Evolutionary conservation across 2,888 invertebrate genomes (phyloP), one percentile per base, ranked within the genome.

Genomic region (Catocala sponsa): DNA sequence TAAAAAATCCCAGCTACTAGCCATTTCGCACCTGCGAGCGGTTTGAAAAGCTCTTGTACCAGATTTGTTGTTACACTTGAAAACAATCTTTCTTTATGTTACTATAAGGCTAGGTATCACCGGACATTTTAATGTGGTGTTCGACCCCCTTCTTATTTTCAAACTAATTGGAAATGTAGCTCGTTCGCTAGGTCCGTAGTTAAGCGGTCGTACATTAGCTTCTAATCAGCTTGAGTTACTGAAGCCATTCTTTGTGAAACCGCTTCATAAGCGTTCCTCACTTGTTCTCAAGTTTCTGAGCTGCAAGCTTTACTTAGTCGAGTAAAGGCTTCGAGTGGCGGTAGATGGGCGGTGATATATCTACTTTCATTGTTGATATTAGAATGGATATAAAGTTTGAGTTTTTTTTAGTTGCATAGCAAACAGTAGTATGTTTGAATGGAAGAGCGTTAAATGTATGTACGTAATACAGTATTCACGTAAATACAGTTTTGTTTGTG

Each of bases 151-250:
- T 13, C 43, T 46, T 56, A 63, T 70, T 76, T 68, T 55, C 32
- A 10, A 43, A 44, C 32, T 74, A 74, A 77, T 74, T 74, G 48
- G 51, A 51, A 65, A 60, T 48, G 15, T 52, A 47, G 52, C 47
- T 63, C 49, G 35, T 46, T 48, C 32, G 10, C 43, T n/a, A 6
- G 9, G 33, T 6, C 6, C 41, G 49, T 25, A 15, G 35, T 50
- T 51, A 44, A 53, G 53, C 38, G 60, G 42, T 64, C 62, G 78
- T 75, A 56, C 41, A 68, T 68, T 57, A 71, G 57, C 42, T 47
- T 48, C 47, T 77, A 78, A 78, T 69, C 77, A 76, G 68, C 71
- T 69, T 47, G 38, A 44, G 53, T 65, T 60, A 61, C 49, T 50
- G 54, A 60, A 68, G 66, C 66, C 46, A 68, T 76, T 78, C 47